These are phyloP conservation scores for Halichoeres trimaculatus DNA, from an alignment of 2,113 vertebrate genomes.

Conservation along the genomic window DNA sequence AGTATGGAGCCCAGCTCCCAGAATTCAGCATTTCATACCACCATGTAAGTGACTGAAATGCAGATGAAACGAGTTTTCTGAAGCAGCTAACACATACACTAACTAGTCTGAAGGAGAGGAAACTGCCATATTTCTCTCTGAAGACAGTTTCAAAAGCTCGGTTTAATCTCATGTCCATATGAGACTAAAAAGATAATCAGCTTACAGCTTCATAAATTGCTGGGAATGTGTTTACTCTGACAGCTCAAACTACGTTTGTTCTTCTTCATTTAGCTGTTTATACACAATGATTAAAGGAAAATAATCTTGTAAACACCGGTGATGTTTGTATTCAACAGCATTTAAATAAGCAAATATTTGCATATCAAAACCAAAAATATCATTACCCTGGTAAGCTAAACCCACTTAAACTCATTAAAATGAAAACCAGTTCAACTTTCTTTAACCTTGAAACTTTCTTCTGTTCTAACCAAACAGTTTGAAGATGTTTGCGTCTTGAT, in stretches of 20 bases:
- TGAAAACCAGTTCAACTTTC: slow-evolving; percentile 15
- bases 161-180: slow-evolving; percentile 54
- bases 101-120: slow-evolving; percentile 48
- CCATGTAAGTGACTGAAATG: slow-evolving; percentile 34
- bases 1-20: slow-evolving; percentile 9
- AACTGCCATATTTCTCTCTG: slow-evolving; percentile 53
- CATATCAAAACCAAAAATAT: slow-evolving; percentile 34
- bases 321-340: slow-evolving; percentile 25
- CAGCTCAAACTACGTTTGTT: not conserved
- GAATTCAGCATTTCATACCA: slow-evolving; percentile 22
- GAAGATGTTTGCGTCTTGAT: not conserved
- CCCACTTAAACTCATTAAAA: slow-evolving; percentile 33
- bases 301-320: not conserved
- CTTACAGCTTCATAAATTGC: slow-evolving; percentile 45
- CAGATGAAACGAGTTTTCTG: slow-evolving; percentile 53
- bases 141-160: slow-evolving; percentile 58
- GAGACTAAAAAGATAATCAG: slow-evolving; percentile 7
- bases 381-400: slow-evolving; percentile 29
- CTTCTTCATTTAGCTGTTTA: slow-evolving; percentile 20
- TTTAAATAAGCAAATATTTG: slow-evolving; percentile 35
- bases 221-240: slow-evolving; percentile 5
- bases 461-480: not conserved
- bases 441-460: slow-evolving; percentile 14
- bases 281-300: not conserved
- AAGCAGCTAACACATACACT: slow-evolving; percentile 48